phyloP scores from a whole-genome alignment of 2,113 vertebrate genomes.

The Galeopterus variegatus region DNA sequence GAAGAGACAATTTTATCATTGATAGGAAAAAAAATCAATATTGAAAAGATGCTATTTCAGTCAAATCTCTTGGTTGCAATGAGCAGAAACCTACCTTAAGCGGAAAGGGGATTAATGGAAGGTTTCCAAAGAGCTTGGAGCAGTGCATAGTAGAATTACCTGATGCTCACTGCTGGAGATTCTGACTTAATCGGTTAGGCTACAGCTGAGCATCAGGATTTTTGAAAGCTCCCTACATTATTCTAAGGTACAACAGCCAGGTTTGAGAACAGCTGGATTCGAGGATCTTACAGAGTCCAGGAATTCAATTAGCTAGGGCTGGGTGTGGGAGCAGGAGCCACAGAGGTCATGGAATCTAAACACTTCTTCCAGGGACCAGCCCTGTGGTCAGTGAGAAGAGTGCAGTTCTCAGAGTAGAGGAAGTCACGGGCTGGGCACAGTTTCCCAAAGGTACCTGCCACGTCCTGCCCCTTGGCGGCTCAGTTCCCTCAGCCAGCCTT shows the following conservation, averaged over 20 bases:
- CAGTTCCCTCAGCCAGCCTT: accelerated
- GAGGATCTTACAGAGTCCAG: not conserved
- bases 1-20: not conserved
- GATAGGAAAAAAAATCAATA: not conserved
- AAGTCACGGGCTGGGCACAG: not conserved
- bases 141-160: not conserved
- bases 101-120: not conserved
- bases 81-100: too few species aligned
- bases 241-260: not conserved
- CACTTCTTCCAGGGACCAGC: not conserved
- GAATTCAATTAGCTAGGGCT: not conserved
- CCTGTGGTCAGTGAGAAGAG: not conserved
- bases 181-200: not conserved
- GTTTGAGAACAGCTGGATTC: not conserved
- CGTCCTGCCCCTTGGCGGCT: not conserved
- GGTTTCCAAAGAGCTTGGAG: not conserved
- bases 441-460: not conserved
- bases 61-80: not conserved
- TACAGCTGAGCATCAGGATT: not conserved
- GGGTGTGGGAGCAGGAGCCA: not conserved
- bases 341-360: not conserved
- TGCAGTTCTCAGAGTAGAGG: not conserved
- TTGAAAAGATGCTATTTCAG: not conserved
- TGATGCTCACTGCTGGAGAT: not conserved
- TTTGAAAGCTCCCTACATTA: not conserved